Base-by-base conservation (phyloP, 2,888 invertebrate genomes). In the Athalia cordata region DNA sequence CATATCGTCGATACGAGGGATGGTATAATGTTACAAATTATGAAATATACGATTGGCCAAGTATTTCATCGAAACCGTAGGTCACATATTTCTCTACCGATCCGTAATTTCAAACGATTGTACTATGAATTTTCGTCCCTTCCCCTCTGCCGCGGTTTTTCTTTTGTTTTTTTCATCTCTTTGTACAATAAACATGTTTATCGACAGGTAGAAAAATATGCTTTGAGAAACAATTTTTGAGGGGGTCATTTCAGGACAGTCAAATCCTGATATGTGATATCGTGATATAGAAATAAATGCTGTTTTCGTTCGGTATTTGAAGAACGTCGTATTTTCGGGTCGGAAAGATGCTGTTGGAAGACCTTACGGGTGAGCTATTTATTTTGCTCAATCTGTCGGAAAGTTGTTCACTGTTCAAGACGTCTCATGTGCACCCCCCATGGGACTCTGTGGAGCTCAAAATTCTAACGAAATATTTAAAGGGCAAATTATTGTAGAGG, bases 381-480 rank as follows among this genome's bases (percentile, higher is more conserved):
- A 78, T 77, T 81, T 77, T 80, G 81, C 79, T 82, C 82, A 80
- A 81, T 82, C 81, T 81, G 80, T 72, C 77, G 78, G 82, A 80
- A 82, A 82, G 82, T 80, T 79, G 64, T 77, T 77, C 79, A 76
- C 74, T 70, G 55, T 70, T 6, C 70, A 55, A 15, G 70, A 9
- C 45, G 70, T n/a, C 43, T 55, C n/a, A 55, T 15, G 4, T 43
- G 55, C 43, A 55, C 55, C 29, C 52, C 55, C n/a, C n/a, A n/a
- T n/a, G n/a, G n/a, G 43, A 50, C 9, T 5, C 7, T 45, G 7
- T 65, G 64, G 45, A 72, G 72, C 72, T 72, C 59, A 47, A 45
- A 72, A 72, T 13, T 72, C 43, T 15, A 72, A 72, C 70, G 70
- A 59, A 72, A 72, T n/a, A 15, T 29, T 1, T 57, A 59, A 72